Conservation (phyloP, 1,140 invertebrate genomes). For the Bombus turneri region DNA sequence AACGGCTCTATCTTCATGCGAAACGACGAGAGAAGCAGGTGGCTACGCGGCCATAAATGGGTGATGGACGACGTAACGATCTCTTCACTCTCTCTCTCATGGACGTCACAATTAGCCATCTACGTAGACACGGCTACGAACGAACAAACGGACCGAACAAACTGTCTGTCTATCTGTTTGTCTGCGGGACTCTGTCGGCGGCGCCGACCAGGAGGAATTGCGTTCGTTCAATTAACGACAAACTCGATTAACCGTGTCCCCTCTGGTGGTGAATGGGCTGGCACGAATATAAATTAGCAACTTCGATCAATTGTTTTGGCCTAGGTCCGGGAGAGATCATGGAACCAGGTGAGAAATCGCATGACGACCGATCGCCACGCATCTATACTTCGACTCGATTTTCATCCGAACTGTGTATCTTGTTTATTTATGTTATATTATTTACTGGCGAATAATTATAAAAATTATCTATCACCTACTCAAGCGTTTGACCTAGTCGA, state of each 20-base stretch:
- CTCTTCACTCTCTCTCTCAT: conserved; percentile 67
- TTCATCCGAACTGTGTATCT: no score
- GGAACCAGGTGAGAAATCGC: conserved; percentile 3
- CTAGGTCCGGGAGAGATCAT: conserved; percentile 11
- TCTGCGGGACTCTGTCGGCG: background rate
- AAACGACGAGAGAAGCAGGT: conserved; percentile 68
- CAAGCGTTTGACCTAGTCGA: no score
- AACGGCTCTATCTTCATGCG: conserved; percentile 75
- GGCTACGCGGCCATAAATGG: conserved; percentile 73
- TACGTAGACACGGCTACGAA: conserved; percentile 43
- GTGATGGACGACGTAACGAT: conserved; percentile 71
- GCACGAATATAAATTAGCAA: conserved; percentile 50
- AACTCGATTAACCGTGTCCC: conserved; percentile 50
- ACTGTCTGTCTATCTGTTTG: conserved; percentile 8
- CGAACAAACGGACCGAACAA: conserved; percentile 40
- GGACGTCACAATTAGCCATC: conserved; percentile 68
- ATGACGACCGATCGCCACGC: background rate
- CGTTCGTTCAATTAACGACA: conserved; percentile 45
- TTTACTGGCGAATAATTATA: no score
- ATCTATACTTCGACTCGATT: no score
- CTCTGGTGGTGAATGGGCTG: background rate
- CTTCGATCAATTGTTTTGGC: conserved; percentile 31
- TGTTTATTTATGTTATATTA: no score
- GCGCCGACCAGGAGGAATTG: conserved; percentile 16
- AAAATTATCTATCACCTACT: no score